Evolutionary conservation across 1,140 invertebrate genomes (phyloP).

Genomic region (Lepidurus apus): DNA sequence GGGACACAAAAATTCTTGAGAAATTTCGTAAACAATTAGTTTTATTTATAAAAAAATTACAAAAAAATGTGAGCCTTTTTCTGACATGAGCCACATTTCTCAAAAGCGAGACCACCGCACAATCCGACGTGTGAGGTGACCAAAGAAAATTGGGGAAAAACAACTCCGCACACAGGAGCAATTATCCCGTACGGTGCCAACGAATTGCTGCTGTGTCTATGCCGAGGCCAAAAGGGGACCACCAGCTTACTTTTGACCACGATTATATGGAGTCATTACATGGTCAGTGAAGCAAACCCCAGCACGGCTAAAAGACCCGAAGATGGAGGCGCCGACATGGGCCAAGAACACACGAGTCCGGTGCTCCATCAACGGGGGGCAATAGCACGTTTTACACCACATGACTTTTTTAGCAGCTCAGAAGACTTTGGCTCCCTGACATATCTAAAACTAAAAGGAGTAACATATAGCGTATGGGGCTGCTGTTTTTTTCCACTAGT

Average conservation of each 20-base stretch:
- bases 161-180: background rate
- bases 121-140: background rate
- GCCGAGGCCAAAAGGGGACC: background rate
- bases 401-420: background rate
- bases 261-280: conserved; percentile 18
- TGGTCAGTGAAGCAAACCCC: background rate
- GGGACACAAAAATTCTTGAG: background rate
- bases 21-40: background rate
- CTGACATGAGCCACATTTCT: background rate
- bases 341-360: background rate
- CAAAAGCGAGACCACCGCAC: background rate
- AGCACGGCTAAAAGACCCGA: background rate
- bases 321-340: conserved; percentile 12
- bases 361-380: conserved; percentile 7
- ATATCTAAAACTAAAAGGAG: background rate
- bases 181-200: conserved; percentile 18
- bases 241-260: background rate
- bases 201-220: background rate
- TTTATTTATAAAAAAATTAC: background rate
- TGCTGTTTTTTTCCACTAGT: too few species aligned
- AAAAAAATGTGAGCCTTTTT: background rate
- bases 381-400: background rate
- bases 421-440: background rate
- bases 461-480: background rate
- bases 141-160: background rate